A percentile compares a stretch with the other conserved stretches of the same genome.
phyloP scores from a whole-genome alignment of 1,140 invertebrate genomes.

The Aphidius gifuensis region DNA sequence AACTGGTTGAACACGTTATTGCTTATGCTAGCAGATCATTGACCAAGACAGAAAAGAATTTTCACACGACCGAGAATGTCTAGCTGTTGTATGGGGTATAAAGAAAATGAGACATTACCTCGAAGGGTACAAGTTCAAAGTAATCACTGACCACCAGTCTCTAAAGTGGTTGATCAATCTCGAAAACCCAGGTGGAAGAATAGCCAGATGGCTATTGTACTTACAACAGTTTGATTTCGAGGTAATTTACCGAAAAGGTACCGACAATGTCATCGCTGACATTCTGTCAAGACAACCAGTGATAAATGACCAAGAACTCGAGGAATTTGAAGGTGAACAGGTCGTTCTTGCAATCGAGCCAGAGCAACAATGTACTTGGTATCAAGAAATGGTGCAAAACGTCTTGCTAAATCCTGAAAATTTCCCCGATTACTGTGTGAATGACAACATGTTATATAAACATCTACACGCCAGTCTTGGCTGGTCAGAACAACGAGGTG shows the following conservation, averaged over 20 bases:
- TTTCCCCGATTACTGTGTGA: slow-evolving; percentile 18
- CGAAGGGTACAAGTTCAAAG: slow-evolving; percentile 44
- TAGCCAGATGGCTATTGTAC: slow-evolving; percentile 48
- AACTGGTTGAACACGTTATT: slow-evolving; percentile 34
- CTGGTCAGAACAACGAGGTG: background rate
- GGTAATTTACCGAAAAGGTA: slow-evolving; percentile 45
- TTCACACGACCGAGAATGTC: slow-evolving; percentile 47
- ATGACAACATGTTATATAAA: slow-evolving; percentile 3
- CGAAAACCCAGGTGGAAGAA: slow-evolving; percentile 43
- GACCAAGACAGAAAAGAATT: slow-evolving; percentile 44
- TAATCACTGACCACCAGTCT: slow-evolving; percentile 52
- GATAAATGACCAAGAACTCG: background rate
- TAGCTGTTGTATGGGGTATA: slow-evolving; percentile 50
- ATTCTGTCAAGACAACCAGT: slow-evolving; percentile 32
- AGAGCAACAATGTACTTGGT: background rate
- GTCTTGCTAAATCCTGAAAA: background rate
- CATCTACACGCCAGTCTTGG: slow-evolving; percentile 8
- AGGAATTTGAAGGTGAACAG: background rate
- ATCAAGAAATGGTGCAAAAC: background rate
- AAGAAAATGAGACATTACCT: slow-evolving; percentile 49
- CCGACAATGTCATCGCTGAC: slow-evolving; percentile 38
- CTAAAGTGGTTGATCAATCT: slow-evolving; percentile 49
- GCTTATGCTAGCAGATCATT: slow-evolving; percentile 45
- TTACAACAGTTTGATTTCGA: slow-evolving; percentile 48
- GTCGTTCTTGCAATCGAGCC: background rate